Evolutionary conservation across 2,113 vertebrate genomes (phyloP).

Genomic region (Erpornis zantholeuca): DNA sequence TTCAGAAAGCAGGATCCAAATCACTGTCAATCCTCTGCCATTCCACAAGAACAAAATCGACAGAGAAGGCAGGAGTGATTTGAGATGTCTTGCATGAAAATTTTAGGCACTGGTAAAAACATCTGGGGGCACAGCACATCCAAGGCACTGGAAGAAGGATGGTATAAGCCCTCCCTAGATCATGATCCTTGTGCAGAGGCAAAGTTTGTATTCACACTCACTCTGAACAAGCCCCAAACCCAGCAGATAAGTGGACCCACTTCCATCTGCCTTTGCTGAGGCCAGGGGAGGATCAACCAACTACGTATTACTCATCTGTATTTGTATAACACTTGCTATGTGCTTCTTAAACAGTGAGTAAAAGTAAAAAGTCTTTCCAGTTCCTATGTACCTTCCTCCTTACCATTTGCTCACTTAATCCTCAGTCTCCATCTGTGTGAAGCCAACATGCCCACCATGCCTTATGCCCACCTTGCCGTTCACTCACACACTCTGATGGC

Average conservation of each 20-base stretch:
- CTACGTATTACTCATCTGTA: neutral
- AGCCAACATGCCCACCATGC: slow-evolving; percentile 45
- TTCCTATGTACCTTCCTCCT: slow-evolving; percentile 15
- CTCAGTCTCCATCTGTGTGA: slow-evolving; percentile 46
- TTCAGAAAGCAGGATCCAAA: slow-evolving; percentile 16
- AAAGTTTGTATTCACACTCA: neutral
- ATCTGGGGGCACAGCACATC: neutral
- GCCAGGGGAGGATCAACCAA: neutral
- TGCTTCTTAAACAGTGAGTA: slow-evolving; percentile 13
- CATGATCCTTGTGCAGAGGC: neutral
- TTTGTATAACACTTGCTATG: slow-evolving; percentile 1
- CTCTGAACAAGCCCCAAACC: neutral
- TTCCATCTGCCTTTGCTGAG: neutral
- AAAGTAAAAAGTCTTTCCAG: slow-evolving; percentile 15
- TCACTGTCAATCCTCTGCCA: neutral
- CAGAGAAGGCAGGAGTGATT: neutral
- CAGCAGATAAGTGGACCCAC: neutral
- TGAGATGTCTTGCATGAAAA: neutral
- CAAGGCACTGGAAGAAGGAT: neutral
- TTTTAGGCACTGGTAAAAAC: neutral
- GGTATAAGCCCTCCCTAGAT: neutral
- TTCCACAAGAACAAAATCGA: neutral
- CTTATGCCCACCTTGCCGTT: slow-evolving; percentile 25
- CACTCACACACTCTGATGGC: neutral
- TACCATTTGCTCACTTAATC: slow-evolving; percentile 55